phyloP scores from a whole-genome alignment of 2,888 invertebrate genomes.

The Amiota communis region DNA sequence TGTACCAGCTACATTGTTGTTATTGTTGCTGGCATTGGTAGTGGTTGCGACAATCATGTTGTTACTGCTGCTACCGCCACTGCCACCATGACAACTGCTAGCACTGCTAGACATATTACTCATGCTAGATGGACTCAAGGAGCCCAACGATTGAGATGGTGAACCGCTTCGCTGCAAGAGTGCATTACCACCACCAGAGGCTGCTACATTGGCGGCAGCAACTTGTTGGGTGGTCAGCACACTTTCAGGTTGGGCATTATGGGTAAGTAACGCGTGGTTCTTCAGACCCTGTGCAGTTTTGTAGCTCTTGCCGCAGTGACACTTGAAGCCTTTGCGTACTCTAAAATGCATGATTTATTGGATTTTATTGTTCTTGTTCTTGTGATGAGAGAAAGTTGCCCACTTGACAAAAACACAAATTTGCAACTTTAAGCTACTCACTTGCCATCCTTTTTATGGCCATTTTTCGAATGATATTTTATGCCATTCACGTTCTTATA shows the following conservation, averaged over 20 bases:
- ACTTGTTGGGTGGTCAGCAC: constrained; percentile 64
- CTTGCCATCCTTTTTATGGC: constrained; percentile 89
- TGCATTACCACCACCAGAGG: constrained; percentile 34
- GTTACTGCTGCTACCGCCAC: constrained; percentile 53
- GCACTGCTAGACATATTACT: constrained; percentile 73
- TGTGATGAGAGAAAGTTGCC: constrained; percentile 21
- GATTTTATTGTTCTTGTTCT: neutral
- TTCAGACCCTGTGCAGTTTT: constrained; percentile 86
- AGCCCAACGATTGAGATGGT: constrained; percentile 72
- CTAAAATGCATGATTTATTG: constrained; percentile 69
- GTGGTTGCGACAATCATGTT: constrained; percentile 39
- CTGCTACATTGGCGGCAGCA: constrained; percentile 52
- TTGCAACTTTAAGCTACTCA: constrained; percentile 73
- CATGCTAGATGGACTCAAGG: constrained; percentile 72
- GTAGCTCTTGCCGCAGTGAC: constrained; percentile 90
- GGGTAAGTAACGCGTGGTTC: constrained; percentile 77
- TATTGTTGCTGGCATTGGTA: constrained; percentile 44
- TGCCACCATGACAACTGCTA: constrained; percentile 68
- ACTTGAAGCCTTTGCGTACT: constrained; percentile 85
- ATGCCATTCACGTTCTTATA: constrained; percentile 93
- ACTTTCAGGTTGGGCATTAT: constrained; percentile 71
- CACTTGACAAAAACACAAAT: constrained; percentile 27
- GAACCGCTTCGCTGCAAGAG: constrained; percentile 70
- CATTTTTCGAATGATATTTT: constrained; percentile 90
- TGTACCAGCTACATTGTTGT: constrained; percentile 36